phyloP scores from a whole-genome alignment of 2,113 vertebrate species.

The Pholis gunnellus region DNA sequence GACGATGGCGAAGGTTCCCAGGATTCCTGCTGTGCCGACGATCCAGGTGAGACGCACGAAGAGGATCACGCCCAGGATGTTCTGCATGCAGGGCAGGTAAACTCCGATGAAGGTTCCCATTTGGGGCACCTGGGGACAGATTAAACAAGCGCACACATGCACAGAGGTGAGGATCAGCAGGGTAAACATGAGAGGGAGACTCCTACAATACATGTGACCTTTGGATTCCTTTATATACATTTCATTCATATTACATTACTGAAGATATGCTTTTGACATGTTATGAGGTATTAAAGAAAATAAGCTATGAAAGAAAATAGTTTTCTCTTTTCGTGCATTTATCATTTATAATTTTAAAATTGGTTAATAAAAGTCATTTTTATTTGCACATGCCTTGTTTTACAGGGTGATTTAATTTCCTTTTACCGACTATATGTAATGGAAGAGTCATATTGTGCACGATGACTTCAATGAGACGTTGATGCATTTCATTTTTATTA shows the following conservation, averaged over 20 bases:
- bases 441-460: neutral
- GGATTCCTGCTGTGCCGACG: constrained; percentile 93
- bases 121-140: constrained; percentile 83
- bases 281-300: neutral
- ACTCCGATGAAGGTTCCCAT: constrained; percentile 99
- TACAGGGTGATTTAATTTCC: neutral
- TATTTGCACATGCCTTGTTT: neutral
- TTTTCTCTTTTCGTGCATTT: neutral
- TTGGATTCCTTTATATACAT: neutral
- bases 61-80: constrained; percentile 96
- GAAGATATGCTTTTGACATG: neutral
- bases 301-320: too few species aligned
- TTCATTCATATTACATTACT: neutral
- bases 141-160: neutral
- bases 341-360: neutral
- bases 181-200: neutral
- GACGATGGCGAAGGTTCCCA: constrained; percentile 93
- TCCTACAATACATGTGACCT: neutral
- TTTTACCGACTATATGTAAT: neutral
- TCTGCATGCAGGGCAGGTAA: constrained; percentile 97
- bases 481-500: neutral
- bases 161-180: neutral
- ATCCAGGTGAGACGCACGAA: constrained; percentile 97
- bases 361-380: neutral
- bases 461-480: neutral